Percentiles rank a stretch among this genome's conserved stretches.
These are phyloP conservation scores for Melipona quadrifasciata DNA, from an alignment of 1,140 invertebrate genomes.

Conservation along the genomic window DNA sequence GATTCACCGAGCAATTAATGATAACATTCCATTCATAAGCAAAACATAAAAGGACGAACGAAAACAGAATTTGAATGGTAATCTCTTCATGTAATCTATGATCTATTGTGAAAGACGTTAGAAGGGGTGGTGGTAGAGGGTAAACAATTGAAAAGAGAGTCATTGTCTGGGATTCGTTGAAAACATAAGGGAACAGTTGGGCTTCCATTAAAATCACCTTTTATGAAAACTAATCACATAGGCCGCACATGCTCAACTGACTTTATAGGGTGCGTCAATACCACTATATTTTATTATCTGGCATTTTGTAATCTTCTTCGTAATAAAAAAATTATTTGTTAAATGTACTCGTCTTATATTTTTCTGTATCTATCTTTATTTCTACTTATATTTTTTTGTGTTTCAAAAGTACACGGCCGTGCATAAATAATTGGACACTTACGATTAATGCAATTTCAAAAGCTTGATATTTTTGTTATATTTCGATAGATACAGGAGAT, in stretches of 20 bases:
- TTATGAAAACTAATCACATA: constrained; percentile 48
- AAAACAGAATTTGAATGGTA: constrained; percentile 49
- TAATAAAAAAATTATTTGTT: neutral
- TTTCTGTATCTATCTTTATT: neutral
- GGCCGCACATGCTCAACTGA: constrained; percentile 41
- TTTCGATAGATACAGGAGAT: no score
- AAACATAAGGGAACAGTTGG: constrained; percentile 50
- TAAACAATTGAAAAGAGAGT: constrained; percentile 49
- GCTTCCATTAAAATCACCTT: constrained; percentile 52
- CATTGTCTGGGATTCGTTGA: constrained; percentile 41
- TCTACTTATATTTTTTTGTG: no score
- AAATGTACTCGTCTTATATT: neutral
- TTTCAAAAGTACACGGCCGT: no score
- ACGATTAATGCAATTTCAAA: no score
- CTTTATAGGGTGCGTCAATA: constrained; percentile 33
- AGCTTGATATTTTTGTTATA: no score
- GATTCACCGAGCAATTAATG: constrained; percentile 9
- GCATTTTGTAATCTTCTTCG: neutral
- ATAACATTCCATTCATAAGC: neutral
- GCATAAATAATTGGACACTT: no score
- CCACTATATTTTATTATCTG: constrained; percentile 5
- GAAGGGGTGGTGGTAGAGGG: constrained; percentile 34
- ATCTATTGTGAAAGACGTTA: constrained; percentile 33
- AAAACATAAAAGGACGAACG: neutral
- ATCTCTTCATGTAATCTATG: constrained; percentile 46